Conservation (phyloP, 2,797 vertebrate genomes). For the Tenualosa ilisha region DNA sequence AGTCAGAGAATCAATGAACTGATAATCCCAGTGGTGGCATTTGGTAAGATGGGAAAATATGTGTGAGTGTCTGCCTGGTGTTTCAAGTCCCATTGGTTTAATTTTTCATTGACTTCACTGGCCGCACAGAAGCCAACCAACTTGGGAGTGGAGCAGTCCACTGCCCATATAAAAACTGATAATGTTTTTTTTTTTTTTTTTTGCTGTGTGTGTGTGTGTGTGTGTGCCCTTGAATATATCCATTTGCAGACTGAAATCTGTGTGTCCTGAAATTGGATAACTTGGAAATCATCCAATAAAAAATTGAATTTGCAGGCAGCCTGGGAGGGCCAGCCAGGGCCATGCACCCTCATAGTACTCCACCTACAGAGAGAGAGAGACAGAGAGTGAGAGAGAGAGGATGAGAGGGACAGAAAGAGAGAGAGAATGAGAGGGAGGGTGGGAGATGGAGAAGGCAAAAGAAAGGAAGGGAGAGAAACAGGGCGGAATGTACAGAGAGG, state of each 20-base stretch:
- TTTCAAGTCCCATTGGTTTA: neutral
- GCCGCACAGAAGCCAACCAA: neutral
- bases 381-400: neutral
- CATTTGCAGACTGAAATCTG: conserved; percentile 42
- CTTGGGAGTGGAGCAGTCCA: neutral
- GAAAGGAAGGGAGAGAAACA: neutral
- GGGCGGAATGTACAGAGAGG: neutral
- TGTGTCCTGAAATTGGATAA: conserved; percentile 47
- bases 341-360: conserved; percentile 18
- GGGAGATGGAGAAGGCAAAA: neutral
- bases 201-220: conserved; percentile 6
- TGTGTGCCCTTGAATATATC: conserved; percentile 44
- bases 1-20: neutral
- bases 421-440: conserved; percentile 3
- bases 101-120: neutral
- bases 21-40: neutral
- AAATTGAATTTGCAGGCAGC: conserved; percentile 55
- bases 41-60: neutral
- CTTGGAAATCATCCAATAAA: conserved; percentile 56
- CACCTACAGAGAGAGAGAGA: neutral
- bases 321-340: conserved; percentile 51
- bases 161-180: neutral
- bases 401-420: neutral
- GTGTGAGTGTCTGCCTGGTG: neutral
- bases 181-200: neutral